phyloP scores from a whole-genome alignment of 2,113 vertebrate species.

The Upupa epops region DNA sequence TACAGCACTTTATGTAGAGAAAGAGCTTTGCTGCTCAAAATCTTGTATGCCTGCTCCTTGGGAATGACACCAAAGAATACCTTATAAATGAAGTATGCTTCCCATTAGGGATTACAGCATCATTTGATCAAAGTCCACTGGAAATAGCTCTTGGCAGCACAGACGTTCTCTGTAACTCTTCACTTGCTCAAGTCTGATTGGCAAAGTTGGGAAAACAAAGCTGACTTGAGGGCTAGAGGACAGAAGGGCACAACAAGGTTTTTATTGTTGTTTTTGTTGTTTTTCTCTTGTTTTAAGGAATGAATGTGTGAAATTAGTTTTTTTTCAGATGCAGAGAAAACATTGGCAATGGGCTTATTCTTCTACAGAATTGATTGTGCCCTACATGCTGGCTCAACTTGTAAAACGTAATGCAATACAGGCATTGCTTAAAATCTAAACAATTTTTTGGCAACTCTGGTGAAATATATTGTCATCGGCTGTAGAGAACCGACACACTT shows the following conservation, averaged over 20 bases:
- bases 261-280: conserved; percentile 20
- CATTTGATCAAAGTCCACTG: conserved; percentile 81
- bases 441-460: conserved; percentile 64
- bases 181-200: not conserved
- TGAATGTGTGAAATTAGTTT: not conserved
- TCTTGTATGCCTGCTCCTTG: conserved; percentile 68
- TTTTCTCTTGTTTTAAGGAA: conserved; percentile 19
- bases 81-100: conserved; percentile 80
- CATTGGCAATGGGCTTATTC: conserved; percentile 3
- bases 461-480: conserved; percentile 72
- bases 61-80: conserved; percentile 81
- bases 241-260: not conserved
- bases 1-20: not conserved
- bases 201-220: not conserved
- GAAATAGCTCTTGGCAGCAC: conserved; percentile 78
- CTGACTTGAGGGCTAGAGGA: not conserved
- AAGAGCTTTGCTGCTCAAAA: conserved; percentile 38
- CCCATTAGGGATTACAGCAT: conserved; percentile 80
- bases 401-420: conserved; percentile 67
- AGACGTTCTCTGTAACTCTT: conserved; percentile 68
- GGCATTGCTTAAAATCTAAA: conserved; percentile 59
- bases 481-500: conserved; percentile 57
- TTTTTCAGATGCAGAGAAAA: not conserved
- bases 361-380: conserved; percentile 36
- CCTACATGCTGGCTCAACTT: conserved; percentile 31